A percentile compares a stretch with the other conserved stretches of the same genome.
Conservation (phyloP, 1,140 invertebrate genomes). For the Cotesia chilonis region DNA sequence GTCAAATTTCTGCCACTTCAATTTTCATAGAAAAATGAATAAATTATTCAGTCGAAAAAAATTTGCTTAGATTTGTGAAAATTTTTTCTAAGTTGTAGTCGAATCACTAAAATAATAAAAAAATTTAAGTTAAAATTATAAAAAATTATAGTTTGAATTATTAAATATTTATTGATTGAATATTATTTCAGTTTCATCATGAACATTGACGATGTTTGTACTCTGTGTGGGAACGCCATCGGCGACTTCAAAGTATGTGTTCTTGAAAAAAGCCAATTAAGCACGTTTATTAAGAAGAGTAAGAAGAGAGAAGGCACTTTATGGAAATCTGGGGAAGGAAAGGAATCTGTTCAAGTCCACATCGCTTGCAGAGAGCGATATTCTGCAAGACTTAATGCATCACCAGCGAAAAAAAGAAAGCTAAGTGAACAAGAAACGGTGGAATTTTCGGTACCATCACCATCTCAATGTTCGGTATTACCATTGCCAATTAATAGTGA, state of each 20-base stretch:
- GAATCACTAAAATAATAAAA: too few species aligned
- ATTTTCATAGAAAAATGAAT: too few species aligned
- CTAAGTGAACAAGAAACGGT: conserved; percentile 16
- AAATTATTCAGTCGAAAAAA: too few species aligned
- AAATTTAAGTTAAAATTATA: too few species aligned
- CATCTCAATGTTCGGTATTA: conserved; percentile 17
- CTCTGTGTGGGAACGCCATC: conserved; percentile 4
- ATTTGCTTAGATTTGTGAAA: too few species aligned
- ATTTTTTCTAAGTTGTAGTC: too few species aligned
- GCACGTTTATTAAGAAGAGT: conserved; percentile 23
- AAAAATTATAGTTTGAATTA: too few species aligned
- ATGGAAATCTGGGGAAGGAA: conserved; percentile 17
- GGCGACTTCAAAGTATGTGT: neutral
- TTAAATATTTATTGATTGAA: too few species aligned
- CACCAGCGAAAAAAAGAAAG: conserved; percentile 4
- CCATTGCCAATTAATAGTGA: neutral
- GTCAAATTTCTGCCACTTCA: too few species aligned
- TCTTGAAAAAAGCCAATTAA: conserved; percentile 16
- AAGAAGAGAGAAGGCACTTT: conserved; percentile 22
- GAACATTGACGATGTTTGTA: conserved; percentile 17
- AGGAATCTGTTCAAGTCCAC: conserved; percentile 6
- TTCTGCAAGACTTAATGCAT: conserved; percentile 13
- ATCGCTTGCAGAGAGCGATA: conserved; percentile 11
- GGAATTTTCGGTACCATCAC: neutral
- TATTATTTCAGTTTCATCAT: conserved; percentile 18